Conservation (phyloP, 35 echinoderm and acorn worm genomes). For the Apostichopus parvimensis region DNA sequence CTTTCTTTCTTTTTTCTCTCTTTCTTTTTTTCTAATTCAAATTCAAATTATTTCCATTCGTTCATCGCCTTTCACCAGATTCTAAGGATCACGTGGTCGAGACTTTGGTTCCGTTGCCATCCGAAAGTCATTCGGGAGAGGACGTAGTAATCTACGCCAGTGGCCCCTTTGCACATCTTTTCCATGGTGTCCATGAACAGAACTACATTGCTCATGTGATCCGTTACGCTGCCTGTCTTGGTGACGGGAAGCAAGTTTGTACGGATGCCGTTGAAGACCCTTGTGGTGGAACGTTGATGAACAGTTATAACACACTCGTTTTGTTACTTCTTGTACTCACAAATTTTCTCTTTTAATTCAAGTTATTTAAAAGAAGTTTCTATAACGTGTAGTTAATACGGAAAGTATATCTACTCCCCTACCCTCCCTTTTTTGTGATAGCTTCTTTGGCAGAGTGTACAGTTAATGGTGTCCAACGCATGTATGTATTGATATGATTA, state of each 20-base stretch:
- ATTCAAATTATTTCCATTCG: no score
- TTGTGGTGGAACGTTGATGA: background rate
- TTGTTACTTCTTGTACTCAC: background rate
- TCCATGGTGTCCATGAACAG: slow-evolving; percentile 30
- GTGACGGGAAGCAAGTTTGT: slow-evolving; percentile 45
- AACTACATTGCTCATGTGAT: slow-evolving; percentile 31
- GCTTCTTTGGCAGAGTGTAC: no score
- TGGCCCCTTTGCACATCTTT: slow-evolving; percentile 66
- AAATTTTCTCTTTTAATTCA: background rate
- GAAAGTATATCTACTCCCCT: no score
- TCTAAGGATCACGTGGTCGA: slow-evolving; percentile 1
- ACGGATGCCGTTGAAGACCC: background rate
- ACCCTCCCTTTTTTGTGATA: no score
- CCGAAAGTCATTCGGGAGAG: slow-evolving; percentile 11
- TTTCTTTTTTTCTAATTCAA: no score
- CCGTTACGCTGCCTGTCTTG: slow-evolving; percentile 59
- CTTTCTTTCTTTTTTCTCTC: no score
- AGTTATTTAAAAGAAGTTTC: no score
- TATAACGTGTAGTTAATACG: no score
- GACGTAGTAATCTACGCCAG: slow-evolving; percentile 70
- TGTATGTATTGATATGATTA: no score
- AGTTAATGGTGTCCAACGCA: no score
- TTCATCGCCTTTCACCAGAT: background rate
- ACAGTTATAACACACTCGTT: background rate
- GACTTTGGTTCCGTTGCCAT: background rate